Conservation (phyloP, 2,797 vertebrate species). For the Eulemur albifrons region DNA sequence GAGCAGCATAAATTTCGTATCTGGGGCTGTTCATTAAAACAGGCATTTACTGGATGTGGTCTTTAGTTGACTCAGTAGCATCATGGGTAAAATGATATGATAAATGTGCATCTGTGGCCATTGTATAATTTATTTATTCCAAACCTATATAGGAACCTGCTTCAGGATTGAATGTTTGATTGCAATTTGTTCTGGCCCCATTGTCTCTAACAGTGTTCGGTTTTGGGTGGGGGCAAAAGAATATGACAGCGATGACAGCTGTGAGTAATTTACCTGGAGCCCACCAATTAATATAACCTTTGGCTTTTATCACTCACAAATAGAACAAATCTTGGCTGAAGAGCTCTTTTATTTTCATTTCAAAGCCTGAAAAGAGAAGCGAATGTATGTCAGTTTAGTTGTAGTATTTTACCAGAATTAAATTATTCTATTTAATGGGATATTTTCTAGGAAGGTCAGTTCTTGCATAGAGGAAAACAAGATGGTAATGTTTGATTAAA, state of each 20-base stretch:
- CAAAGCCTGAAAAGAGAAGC: neutral
- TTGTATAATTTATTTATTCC: conserved; percentile 55
- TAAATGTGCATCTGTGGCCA: neutral
- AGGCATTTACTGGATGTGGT: conserved; percentile 70
- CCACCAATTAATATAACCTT: neutral
- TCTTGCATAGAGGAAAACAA: neutral
- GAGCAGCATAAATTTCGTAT: conserved; percentile 70
- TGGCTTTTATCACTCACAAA: neutral
- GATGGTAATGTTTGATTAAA: neutral
- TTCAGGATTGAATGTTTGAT: neutral
- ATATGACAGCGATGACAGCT: neutral
- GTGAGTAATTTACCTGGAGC: neutral
- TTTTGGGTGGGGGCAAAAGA: neutral
- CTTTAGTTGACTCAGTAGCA: conserved; percentile 61
- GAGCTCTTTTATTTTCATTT: neutral
- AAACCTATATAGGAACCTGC: neutral
- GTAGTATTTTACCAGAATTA: neutral
- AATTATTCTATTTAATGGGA: neutral
- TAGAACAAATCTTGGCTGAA: neutral
- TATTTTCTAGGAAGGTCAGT: conserved; percentile 3
- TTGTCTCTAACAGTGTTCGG: neutral
- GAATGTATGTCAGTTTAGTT: neutral
- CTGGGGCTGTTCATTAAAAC: conserved; percentile 73
- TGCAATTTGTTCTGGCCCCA: neutral
- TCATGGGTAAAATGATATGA: conserved; percentile 33